A percentile compares a stretch with the other conserved stretches of the same genome.
phyloP scores from a whole-genome alignment of 2,113 vertebrate species.

The Ophiodon elongatus region DNA sequence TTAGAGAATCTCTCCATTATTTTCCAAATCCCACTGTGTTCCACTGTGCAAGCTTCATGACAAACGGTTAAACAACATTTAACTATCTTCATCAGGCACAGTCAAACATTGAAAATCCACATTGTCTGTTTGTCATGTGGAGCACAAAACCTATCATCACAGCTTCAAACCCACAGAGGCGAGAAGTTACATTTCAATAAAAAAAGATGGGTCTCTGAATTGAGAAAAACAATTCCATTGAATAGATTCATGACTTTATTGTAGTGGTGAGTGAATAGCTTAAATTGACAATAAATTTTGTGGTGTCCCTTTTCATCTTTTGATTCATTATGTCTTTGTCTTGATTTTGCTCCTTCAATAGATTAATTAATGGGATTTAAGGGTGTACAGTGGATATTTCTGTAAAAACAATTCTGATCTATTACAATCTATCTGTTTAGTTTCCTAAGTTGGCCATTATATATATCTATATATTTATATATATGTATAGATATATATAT shows the following conservation, averaged over 20 bases:
- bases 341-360: neutral
- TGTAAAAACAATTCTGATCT: neutral
- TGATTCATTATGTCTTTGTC: neutral
- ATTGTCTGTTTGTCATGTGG: constrained; percentile 2
- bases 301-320: neutral
- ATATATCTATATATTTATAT: too few relatives aligned
- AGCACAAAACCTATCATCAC: constrained; percentile 14
- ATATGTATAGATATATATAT: too few relatives aligned
- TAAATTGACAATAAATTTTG: neutral
- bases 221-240: neutral
- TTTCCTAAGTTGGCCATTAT: neutral
- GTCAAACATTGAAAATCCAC: neutral
- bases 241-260: neutral
- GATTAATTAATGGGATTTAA: neutral
- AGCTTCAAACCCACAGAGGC: constrained; percentile 6
- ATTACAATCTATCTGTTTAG: neutral
- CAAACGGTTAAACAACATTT: neutral
- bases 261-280: neutral
- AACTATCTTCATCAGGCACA: neutral
- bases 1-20: neutral
- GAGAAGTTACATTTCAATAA: neutral
- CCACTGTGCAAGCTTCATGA: neutral
- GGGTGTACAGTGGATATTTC: neutral
- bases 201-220: neutral
- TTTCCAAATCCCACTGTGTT: neutral